phyloP scores from a whole-genome alignment of 1,140 invertebrate species.

The Laupala kohalensis region DNA sequence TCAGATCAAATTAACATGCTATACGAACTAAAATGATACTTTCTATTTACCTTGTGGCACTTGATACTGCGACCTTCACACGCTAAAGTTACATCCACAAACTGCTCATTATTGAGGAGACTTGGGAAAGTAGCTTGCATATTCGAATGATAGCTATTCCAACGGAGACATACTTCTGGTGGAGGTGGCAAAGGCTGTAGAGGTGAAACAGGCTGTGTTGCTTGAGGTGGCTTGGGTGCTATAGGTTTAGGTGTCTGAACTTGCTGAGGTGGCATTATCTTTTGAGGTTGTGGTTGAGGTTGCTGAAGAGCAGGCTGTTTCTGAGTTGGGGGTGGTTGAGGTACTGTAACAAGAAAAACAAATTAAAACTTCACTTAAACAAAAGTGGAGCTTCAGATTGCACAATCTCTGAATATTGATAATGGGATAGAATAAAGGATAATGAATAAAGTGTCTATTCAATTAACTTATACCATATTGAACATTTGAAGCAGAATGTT shows the following conservation, averaged over 20 bases:
- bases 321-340: background rate
- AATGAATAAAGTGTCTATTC: no score
- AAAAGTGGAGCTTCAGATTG: no score
- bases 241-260: background rate
- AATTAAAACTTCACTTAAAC: no score
- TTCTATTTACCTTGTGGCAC: slow-evolving; percentile 28
- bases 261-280: background rate
- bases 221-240: background rate
- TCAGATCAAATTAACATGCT: no score
- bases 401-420: no score
- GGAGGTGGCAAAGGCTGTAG: slow-evolving; percentile 7
- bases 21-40: background rate
- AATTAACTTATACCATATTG: background rate
- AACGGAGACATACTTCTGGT: slow-evolving; percentile 25
- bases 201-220: slow-evolving; percentile 3
- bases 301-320: background rate
- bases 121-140: slow-evolving; percentile 33
- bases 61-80: slow-evolving; percentile 34
- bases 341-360: background rate
- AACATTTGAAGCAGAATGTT: background rate
- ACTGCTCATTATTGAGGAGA: slow-evolving; percentile 34
- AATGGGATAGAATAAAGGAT: no score
- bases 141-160: slow-evolving; percentile 36
- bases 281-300: background rate
- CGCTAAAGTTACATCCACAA: slow-evolving; percentile 41